These are phyloP conservation scores for Dasypogon diadema DNA, from an alignment of 2,888 invertebrate genomes.

Conservation along the genomic window DNA sequence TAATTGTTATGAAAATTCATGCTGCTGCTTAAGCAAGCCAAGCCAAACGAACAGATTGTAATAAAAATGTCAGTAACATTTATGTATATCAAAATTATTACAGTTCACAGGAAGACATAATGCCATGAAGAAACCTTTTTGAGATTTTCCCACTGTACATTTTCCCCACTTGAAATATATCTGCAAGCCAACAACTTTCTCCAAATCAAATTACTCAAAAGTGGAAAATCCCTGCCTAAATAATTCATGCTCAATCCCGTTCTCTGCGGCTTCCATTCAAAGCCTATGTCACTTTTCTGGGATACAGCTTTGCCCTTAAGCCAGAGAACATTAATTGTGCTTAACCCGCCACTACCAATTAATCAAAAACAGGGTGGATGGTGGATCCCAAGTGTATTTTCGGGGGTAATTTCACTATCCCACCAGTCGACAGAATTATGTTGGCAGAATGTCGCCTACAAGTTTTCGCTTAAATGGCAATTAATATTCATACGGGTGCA, in stretches of 20 bases:
- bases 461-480: slow-evolving; percentile 24
- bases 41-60: too few species aligned
- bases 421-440: background rate
- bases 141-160: background rate
- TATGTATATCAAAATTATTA: too few species aligned
- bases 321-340: slow-evolving; percentile 43
- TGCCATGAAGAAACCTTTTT: background rate
- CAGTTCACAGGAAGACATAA: too few species aligned
- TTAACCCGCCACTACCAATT: slow-evolving; percentile 45
- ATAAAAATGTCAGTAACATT: too few species aligned
- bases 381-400: slow-evolving; percentile 22
- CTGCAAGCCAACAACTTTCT: background rate
- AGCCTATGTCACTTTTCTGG: slow-evolving; percentile 33
- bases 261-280: slow-evolving; percentile 14
- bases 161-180: background rate
- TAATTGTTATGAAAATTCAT: too few species aligned
- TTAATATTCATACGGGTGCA: slow-evolving; percentile 41
- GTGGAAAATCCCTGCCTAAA: slow-evolving; percentile 32
- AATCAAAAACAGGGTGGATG: slow-evolving; percentile 6
- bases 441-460: slow-evolving; percentile 16
- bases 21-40: too few species aligned
- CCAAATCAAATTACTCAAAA: slow-evolving; percentile 31
- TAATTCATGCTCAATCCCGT: slow-evolving; percentile 30
- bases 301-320: background rate
- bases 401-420: slow-evolving; percentile 22